phyloP scores from a whole-genome alignment of 2,888 invertebrate genomes.

The Lithophane socia region DNA sequence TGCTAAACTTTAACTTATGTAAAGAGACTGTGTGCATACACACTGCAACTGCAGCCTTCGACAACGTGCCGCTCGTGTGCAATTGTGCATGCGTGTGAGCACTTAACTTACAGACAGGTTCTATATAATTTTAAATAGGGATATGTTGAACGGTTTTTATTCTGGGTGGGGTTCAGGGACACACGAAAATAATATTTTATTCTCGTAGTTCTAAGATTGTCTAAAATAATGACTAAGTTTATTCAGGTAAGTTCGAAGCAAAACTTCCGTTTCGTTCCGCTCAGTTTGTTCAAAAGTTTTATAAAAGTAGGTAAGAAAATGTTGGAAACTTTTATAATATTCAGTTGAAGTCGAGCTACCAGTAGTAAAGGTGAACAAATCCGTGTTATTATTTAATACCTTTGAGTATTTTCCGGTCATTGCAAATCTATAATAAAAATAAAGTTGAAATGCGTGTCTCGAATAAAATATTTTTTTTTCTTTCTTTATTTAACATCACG shows the following conservation, averaged over 20 bases:
- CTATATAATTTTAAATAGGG: background rate
- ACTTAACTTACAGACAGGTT: background rate
- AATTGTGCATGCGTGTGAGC: no score
- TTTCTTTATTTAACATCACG: no score
- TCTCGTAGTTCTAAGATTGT: background rate
- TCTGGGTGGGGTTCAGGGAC: background rate
- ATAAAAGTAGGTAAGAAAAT: constrained; percentile 3
- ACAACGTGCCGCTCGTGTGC: no score
- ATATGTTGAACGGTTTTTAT: background rate
- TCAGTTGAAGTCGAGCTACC: constrained; percentile 6
- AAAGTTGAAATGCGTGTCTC: no score
- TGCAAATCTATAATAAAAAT: no score
- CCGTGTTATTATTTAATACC: constrained; percentile 8
- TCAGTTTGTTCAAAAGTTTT: constrained; percentile 19
- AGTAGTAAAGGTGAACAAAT: background rate
- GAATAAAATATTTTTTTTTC: no score
- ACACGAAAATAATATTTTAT: background rate
- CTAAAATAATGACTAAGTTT: constrained; percentile 18
- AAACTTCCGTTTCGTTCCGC: constrained; percentile 5
- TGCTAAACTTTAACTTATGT: no score
- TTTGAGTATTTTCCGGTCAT: background rate
- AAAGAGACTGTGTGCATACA: no score
- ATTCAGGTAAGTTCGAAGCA: constrained; percentile 10
- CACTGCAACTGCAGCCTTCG: no score
- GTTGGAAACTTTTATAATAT: constrained; percentile 35